phyloP scores from a whole-genome alignment of 2,113 vertebrate species.

The Sciurus niger region DNA sequence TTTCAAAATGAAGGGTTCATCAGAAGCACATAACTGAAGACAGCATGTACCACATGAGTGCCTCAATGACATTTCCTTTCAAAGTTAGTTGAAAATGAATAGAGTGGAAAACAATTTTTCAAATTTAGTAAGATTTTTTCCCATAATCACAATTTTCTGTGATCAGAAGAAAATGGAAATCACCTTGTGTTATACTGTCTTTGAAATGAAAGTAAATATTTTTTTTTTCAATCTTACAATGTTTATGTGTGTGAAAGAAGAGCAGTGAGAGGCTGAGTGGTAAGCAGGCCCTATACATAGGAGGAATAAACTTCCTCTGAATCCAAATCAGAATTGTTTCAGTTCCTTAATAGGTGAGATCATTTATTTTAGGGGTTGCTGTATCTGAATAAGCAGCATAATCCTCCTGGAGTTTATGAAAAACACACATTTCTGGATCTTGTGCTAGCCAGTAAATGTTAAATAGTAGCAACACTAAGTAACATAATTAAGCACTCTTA shows the following conservation, averaged over 20 bases:
- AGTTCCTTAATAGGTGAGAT: too few relatives aligned
- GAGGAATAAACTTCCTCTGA: background rate
- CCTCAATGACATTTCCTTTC: background rate
- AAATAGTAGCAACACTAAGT: too few relatives aligned
- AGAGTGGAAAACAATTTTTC: background rate
- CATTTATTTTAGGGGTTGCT: too few relatives aligned
- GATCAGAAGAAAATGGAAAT: conserved; percentile 40
- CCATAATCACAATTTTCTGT: background rate
- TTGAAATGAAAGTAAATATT: conserved; percentile 37
- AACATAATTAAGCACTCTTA: too few relatives aligned
- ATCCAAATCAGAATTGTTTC: background rate
- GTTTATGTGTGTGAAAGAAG: conserved; percentile 2
- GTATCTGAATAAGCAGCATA: too few relatives aligned
- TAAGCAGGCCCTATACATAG: background rate
- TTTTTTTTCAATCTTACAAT: conserved; percentile 25
- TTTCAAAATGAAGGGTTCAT: conserved; percentile 14
- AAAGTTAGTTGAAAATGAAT: too few relatives aligned
- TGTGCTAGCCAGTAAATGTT: too few relatives aligned
- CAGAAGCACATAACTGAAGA: background rate
- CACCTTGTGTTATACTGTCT: background rate
- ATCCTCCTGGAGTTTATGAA: too few relatives aligned
- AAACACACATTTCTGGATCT: too few relatives aligned
- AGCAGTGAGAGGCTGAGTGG: background rate
- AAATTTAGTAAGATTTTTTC: background rate
- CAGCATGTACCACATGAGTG: background rate